Base-by-base conservation (phyloP, 2,797 vertebrate species). In the Melanotaenia boesemani region DNA sequence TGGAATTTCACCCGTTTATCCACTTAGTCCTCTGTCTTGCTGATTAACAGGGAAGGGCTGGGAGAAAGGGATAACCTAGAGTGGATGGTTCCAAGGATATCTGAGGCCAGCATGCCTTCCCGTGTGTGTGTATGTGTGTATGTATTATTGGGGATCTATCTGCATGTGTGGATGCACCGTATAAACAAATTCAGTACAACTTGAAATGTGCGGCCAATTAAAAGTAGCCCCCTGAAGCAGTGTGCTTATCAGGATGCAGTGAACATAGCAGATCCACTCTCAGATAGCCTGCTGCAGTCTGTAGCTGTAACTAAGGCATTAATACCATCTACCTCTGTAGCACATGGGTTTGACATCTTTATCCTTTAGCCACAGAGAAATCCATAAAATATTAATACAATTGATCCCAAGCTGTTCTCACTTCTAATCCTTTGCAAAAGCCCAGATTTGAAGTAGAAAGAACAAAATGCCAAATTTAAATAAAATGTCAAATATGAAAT, bases 121-220 rank as follows among this genome's bases (percentile, higher is more conserved):
- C 41, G 34, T 44, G 46, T 63, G 22, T 24, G 5, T 44, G 61
- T 34, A 59, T 39, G 11, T 39, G 37, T 39, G 37, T 39, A 11
- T 57, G 7, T 32, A 62, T 63, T 15, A 41, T 60, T 44, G 71
- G 28, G 52, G 39, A 56, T 50, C 12, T 60, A 26, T 63, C 9
- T 63, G 60, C 69, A 22, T 55, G 52, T 55, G 64, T 44, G 76
- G 37, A 30, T 60, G 66, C 67, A 60, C 56, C 73, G 76, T 77
- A 77, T 82, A 88, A 90, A 91, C 82, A 88, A 80, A 85, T 66
- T 71, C 82, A 68, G 64, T 54, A 30, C 75, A 69, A 77, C 81
- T 84, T 80, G 76, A 82, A 85, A 86, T 84, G 84, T 22, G 57
- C 69, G 62, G 74, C 87, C 88, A 90, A 92, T 94, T 90, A 91